These are phyloP conservation scores for Latrodectus elegans DNA, from an alignment of 2,888 invertebrate genomes.

Conservation along the genomic window DNA sequence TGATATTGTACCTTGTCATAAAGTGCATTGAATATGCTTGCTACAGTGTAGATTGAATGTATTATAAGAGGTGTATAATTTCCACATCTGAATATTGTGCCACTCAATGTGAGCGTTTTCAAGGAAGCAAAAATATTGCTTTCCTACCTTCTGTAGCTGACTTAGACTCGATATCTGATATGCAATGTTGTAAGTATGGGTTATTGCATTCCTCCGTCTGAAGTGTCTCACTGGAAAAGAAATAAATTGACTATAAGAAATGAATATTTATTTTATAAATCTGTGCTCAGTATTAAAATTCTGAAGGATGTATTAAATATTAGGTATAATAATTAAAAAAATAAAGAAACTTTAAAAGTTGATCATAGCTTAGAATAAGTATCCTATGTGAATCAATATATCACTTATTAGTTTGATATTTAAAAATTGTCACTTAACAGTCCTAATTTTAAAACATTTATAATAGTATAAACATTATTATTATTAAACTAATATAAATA, in stretches of 20 bases:
- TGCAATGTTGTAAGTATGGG: slow-evolving; percentile 68
- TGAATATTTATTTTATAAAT: slow-evolving; percentile 14
- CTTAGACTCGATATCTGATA: slow-evolving; percentile 57
- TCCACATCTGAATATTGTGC: slow-evolving; percentile 59
- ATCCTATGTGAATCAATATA: too few species aligned
- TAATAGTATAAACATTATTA: too few species aligned
- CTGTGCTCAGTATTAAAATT: neutral
- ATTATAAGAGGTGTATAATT: slow-evolving; percentile 62
- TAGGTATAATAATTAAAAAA: neutral
- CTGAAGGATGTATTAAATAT: neutral
- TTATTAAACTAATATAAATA: too few species aligned
- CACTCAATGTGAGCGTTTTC: slow-evolving; percentile 51
- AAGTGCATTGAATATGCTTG: slow-evolving; percentile 38
- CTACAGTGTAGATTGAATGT: slow-evolving; percentile 63
- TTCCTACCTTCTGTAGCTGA: slow-evolving; percentile 61
- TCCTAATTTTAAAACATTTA: too few species aligned
- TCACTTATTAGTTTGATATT: too few species aligned
- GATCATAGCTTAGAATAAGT: too few species aligned
- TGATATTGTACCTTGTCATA: slow-evolving; percentile 35
- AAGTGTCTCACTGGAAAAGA: slow-evolving; percentile 58
- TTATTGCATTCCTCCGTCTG: slow-evolving; percentile 66
- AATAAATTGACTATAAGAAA: slow-evolving; percentile 53
- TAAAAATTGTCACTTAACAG: too few species aligned
- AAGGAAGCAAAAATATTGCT: slow-evolving; percentile 20
- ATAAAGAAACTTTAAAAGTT: neutral